phyloP scores from a whole-genome alignment of 2,113 vertebrate species.

The Pterocles orientalis region DNA sequence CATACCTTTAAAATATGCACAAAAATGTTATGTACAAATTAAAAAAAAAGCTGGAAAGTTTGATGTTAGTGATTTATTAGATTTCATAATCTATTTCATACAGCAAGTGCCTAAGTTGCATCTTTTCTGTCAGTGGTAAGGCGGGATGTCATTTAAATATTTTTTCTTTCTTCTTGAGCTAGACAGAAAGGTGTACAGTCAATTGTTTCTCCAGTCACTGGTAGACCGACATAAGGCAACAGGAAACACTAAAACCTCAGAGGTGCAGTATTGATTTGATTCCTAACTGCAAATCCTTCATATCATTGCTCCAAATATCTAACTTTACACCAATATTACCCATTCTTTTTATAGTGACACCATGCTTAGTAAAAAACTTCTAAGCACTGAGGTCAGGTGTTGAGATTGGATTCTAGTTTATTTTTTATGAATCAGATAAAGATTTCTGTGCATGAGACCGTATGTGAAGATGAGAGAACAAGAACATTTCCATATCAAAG shows the following conservation, averaged over 20 bases:
- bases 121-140: conserved; percentile 7
- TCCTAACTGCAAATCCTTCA: conserved; percentile 77
- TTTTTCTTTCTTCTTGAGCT: conserved; percentile 51
- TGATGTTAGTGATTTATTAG: neutral
- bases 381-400: conserved; percentile 91
- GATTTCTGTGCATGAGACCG: conserved; percentile 89
- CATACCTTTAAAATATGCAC: neutral
- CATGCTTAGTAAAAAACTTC: conserved; percentile 84
- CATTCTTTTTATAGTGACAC: conserved; percentile 88
- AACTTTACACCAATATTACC: conserved; percentile 83
- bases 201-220: conserved; percentile 63
- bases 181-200: conserved; percentile 9
- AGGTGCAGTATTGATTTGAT: conserved; percentile 77
- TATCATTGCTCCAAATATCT: conserved; percentile 80
- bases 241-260: conserved; percentile 70
- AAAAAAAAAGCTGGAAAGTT: neutral
- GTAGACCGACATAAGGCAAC: conserved; percentile 62
- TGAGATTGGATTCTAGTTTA: conserved; percentile 91
- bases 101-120: neutral
- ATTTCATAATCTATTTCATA: conserved; percentile 27
- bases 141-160: conserved; percentile 43
- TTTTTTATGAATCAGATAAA: conserved; percentile 98
- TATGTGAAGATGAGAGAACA: conserved; percentile 90
- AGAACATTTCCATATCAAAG: conserved; percentile 99
- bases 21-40: neutral